phyloP scores from a whole-genome alignment of 2,888 invertebrate species.

The Blera fallax region DNA sequence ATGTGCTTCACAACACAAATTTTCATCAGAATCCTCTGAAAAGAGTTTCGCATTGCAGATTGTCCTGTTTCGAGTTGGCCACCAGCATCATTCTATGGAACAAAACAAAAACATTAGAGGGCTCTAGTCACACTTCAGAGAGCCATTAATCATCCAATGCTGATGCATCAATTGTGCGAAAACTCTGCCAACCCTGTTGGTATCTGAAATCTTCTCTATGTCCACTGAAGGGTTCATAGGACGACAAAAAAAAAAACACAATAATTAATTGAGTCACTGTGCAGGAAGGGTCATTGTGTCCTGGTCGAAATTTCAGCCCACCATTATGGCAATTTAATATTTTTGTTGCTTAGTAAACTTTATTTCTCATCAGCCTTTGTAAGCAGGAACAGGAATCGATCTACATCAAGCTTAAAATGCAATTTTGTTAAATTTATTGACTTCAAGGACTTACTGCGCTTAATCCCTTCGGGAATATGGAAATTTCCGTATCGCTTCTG shows the following conservation, averaged over 20 bases:
- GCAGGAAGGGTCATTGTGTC: background rate
- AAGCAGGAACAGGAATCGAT: background rate
- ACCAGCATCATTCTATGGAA: slow-evolving; percentile 21
- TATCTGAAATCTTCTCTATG: slow-evolving; percentile 2
- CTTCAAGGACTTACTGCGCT: background rate
- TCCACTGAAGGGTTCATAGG: background rate
- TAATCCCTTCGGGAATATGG: too few species aligned
- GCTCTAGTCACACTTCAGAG: slow-evolving; percentile 67
- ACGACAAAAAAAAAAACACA: background rate
- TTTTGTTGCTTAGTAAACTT: background rate
- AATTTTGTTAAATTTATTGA: background rate
- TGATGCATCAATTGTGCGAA: slow-evolving; percentile 73
- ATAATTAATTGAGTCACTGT: slow-evolving; percentile 1
- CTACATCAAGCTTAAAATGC: background rate
- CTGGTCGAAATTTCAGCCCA: background rate
- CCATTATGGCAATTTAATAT: background rate
- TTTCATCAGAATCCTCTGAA: slow-evolving; percentile 5
- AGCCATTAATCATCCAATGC: slow-evolving; percentile 73
- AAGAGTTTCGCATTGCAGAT: slow-evolving; percentile 69
- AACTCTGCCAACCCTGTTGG: background rate
- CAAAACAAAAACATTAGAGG: slow-evolving; percentile 59
- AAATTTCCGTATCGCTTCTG: background rate
- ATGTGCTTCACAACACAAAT: background rate
- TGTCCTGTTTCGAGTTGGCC: slow-evolving; percentile 35
- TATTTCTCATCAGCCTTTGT: too few species aligned